Evolutionary conservation across 2,113 vertebrate genomes (phyloP).

Genomic region (Phaetusa simplex): DNA sequence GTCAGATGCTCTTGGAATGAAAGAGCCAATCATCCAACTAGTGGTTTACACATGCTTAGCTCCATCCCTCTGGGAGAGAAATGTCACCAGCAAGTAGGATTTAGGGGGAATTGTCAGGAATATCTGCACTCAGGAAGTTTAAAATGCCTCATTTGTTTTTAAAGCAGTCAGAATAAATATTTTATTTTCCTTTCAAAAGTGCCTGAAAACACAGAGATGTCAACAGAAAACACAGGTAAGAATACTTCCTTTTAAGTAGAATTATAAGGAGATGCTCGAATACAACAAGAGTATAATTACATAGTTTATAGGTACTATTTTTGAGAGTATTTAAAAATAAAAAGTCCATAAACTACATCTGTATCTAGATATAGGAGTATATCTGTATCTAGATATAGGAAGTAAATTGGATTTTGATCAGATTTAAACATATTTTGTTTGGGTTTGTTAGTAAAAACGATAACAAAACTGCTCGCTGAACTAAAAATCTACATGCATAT

Average conservation of each 20-base stretch:
- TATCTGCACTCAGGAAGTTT: background rate
- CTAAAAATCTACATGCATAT: background rate
- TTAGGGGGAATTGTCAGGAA: background rate
- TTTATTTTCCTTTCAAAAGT: conserved; percentile 2
- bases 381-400: background rate
- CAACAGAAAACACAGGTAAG: conserved; percentile 20
- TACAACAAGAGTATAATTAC: background rate
- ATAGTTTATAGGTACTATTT: background rate
- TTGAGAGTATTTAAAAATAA: background rate
- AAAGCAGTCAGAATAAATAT: background rate
- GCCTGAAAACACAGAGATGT: background rate
- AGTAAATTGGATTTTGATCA: background rate
- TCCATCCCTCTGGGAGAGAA: background rate
- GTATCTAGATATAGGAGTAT: background rate
- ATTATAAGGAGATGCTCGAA: background rate
- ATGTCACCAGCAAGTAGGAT: background rate
- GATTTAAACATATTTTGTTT: background rate
- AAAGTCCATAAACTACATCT: background rate
- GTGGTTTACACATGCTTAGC: background rate
- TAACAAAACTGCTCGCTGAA: background rate
- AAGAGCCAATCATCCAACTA: background rate
- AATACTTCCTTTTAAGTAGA: background rate
- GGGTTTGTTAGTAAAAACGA: background rate
- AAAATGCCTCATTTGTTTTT: background rate
- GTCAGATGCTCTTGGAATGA: background rate